These are phyloP conservation scores for Drosophila silvestris DNA, from an alignment of 2,888 invertebrate genomes.

Conservation along the genomic window DNA sequence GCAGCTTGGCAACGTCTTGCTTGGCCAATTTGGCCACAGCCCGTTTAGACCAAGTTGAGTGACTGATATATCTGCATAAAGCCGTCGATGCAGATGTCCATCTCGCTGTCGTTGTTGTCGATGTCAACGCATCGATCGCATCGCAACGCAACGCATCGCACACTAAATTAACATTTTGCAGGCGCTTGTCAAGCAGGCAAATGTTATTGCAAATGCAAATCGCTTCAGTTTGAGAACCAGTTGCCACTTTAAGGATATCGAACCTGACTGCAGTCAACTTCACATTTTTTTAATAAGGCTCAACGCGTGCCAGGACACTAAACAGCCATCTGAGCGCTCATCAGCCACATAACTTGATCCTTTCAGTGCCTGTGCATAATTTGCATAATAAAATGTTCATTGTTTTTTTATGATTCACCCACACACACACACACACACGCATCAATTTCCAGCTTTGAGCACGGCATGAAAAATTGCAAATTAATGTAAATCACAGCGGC, in stretches of 20 bases:
- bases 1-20: slow-evolving; percentile 64
- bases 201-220: slow-evolving; percentile 79
- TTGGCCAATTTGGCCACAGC: slow-evolving; percentile 31
- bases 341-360: slow-evolving; percentile 59
- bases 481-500: slow-evolving; percentile 82
- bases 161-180: slow-evolving; percentile 78
- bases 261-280: slow-evolving; percentile 23
- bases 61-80: slow-evolving; percentile 72
- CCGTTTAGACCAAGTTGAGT: slow-evolving; percentile 48
- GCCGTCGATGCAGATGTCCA: slow-evolving; percentile 53
- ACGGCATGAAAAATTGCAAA: slow-evolving; percentile 84
- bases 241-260: slow-evolving; percentile 58
- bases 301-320: slow-evolving; percentile 53
- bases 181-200: slow-evolving; percentile 73
- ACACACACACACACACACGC: slow-evolving; percentile 35
- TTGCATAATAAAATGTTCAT: slow-evolving; percentile 81
- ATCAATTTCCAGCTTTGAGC: slow-evolving; percentile 70
- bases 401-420: slow-evolving; percentile 68
- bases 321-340: slow-evolving; percentile 32
- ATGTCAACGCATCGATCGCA: slow-evolving; percentile 63
- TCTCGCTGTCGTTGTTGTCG: slow-evolving; percentile 19
- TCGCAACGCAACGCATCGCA: slow-evolving; percentile 59
- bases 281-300: slow-evolving; percentile 47
- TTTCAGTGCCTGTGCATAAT: slow-evolving; percentile 67
- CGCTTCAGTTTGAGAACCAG: slow-evolving; percentile 52